Evolutionary conservation across 2,797 vertebrate species (phyloP), one percentile per base, ranked within the genome.

Genomic region (Yasuhikotakia modesta): DNA sequence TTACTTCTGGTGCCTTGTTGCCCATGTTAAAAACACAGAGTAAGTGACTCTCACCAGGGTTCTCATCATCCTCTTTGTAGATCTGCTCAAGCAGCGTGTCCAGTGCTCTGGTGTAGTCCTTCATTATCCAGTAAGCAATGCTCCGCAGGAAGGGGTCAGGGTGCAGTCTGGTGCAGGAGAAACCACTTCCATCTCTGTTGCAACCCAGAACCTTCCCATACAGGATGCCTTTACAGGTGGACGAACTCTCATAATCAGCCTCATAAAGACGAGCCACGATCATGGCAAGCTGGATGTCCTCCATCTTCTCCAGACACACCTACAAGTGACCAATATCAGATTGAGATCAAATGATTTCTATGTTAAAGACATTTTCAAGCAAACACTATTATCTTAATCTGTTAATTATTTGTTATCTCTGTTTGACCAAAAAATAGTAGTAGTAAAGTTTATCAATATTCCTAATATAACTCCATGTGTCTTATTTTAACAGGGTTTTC

Each of bases 291-390:
- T 99, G 98, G 83, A 98, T 95, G 84, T 99, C 98, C 87, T 99
- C 97, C 97, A 99, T 99, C 90, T 99, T 99, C 86, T 99, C 98
- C 89, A 99, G 87, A 87, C 97, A 94, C 2, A 99, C 97, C 97
- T 99, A 32, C 21, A 83, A 27, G 61, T 48, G 19, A 80, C 5
- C 60, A 4, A 45, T 3, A 53, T 2, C 8, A 45, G 16, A 61
- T 6, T 17, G 27, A 32, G 57, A 27, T 55, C 19, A 55, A 21
- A 27, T 27, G 27, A 35, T 5, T 35, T 35, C 6, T 35, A 35
- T 3, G 32, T 35, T 2, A 35, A 46, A 46, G 14, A 46, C 14
- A 13, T 12, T 13, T 12, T 14, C 8, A 19, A 19, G n/a, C 17
- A 8, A 19, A 21, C n/a, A 43, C 22, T n/a, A 4, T 43, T 6